Evolutionary conservation across 92 coral and sea anemone species (phyloP).

Genomic region (Palythoa grandis): DNA sequence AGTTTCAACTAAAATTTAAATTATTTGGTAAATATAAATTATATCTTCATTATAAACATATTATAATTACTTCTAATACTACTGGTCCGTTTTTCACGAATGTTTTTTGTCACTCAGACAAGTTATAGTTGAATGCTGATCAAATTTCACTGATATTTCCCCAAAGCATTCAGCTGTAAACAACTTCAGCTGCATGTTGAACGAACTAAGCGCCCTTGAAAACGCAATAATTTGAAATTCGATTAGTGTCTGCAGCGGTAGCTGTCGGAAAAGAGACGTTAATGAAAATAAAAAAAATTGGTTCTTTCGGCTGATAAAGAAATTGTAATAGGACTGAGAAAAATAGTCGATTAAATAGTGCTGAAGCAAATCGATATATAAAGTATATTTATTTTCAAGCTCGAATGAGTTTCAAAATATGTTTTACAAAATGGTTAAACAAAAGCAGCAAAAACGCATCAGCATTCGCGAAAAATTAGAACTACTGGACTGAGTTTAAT

Average conservation of each 20-base stretch:
- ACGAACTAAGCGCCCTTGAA: neutral
- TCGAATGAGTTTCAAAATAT: neutral
- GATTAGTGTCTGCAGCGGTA: neutral
- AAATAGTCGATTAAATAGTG: neutral
- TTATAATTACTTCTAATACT: no score
- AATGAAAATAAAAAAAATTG: neutral
- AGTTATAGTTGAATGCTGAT: neutral
- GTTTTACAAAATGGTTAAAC: neutral
- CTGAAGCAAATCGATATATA: slow-evolving; percentile 21
- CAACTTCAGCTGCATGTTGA: neutral
- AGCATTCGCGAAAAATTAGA: neutral
- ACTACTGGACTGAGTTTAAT: neutral
- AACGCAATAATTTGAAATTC: neutral
- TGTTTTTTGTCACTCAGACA: neutral
- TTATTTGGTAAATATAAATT: no score
- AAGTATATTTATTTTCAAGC: neutral
- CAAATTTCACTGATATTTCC: slow-evolving; percentile 4
- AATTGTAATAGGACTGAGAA: neutral
- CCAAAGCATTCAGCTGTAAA: neutral
- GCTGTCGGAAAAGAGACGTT: neutral
- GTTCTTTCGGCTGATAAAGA: neutral
- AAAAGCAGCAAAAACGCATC: neutral
- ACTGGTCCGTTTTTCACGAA: no score
- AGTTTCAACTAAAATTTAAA: no score
- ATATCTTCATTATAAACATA: no score